Evolutionary conservation across 2,888 invertebrate species (phyloP).

Genomic region (Acrobeloides nanus): DNA sequence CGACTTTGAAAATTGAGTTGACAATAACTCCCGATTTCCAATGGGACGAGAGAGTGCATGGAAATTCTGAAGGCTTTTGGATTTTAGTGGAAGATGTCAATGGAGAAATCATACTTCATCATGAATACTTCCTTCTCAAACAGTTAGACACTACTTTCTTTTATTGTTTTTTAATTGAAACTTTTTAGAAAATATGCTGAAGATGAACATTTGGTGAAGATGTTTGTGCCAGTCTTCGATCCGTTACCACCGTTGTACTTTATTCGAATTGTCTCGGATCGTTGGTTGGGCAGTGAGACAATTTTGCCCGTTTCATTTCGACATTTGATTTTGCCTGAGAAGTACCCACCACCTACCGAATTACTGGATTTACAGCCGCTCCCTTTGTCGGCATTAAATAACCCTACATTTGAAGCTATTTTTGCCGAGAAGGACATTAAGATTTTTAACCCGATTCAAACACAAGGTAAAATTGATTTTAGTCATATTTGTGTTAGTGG

Average conservation of each 20-base stretch:
- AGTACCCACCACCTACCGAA: conserved; percentile 94
- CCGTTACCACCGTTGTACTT: conserved; percentile 97
- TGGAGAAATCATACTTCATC: conserved; percentile 72
- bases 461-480: conserved; percentile 63
- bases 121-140: conserved; percentile 89
- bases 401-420: conserved; percentile 74
- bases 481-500: background rate
- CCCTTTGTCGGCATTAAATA: conserved; percentile 79
- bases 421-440: conserved; percentile 73
- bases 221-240: conserved; percentile 96
- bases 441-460: conserved; percentile 97
- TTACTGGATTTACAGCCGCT: conserved; percentile 89
- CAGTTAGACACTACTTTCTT: conserved; percentile 41
- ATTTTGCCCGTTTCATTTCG: conserved; percentile 86
- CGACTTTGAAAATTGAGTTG: conserved; percentile 82
- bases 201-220: conserved; percentile 91
- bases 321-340: conserved; percentile 91
- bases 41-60: conserved; percentile 85
- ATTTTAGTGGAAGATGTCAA: conserved; percentile 64
- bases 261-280: conserved; percentile 63
- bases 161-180: conserved; percentile 5
- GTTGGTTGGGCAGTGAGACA: conserved; percentile 57
- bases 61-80: conserved; percentile 63
- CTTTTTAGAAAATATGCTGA: conserved; percentile 72
- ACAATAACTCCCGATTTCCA: conserved; percentile 97